Conservation (phyloP, 37 sponge, comb jelly and placozoan species). For the Halichondria panicea region DNA sequence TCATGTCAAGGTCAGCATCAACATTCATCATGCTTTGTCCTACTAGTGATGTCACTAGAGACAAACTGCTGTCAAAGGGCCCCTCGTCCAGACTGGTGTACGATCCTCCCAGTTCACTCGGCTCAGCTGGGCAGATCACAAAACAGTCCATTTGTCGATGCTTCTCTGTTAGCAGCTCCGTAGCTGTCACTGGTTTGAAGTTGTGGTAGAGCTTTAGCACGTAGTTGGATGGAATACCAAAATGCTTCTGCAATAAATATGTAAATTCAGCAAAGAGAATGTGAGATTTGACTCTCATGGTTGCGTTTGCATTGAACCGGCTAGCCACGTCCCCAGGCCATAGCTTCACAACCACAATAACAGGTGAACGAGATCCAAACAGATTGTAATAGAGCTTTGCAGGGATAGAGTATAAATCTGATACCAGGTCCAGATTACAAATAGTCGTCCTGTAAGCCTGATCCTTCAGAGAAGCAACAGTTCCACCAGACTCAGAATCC, state of each 20-base stretch:
- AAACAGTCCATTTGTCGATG: slow-evolving; percentile 25
- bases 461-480: neutral
- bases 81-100: slow-evolving; percentile 25
- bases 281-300: slow-evolving; percentile 18
- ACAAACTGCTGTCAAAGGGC: neutral
- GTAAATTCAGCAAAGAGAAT: slow-evolving; percentile 41
- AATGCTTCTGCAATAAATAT: slow-evolving; percentile 14
- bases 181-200: neutral
- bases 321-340: slow-evolving; percentile 26
- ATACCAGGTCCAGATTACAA: slow-evolving; percentile 21
- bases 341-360: neutral
- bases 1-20: slow-evolving; percentile 14
- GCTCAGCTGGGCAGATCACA: neutral
- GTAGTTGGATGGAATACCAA: neutral
- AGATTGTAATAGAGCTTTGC: slow-evolving; percentile 8
- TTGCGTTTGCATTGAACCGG: neutral
- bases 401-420: slow-evolving; percentile 5
- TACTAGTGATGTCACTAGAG: slow-evolving; percentile 45
- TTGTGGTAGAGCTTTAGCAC: slow-evolving; percentile 34
- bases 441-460: slow-evolving; percentile 16
- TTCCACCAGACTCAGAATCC: neutral
- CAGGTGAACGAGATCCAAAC: slow-evolving; percentile 6
- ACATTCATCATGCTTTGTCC: slow-evolving; percentile 26
- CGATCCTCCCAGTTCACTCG: neutral
- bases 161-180: slow-evolving; percentile 4